Percentiles rank a stretch among this genome's conserved stretches.
These are phyloP conservation scores for Spicauda simplicius DNA, from an alignment of 2,888 invertebrate species.

Conservation along the genomic window DNA sequence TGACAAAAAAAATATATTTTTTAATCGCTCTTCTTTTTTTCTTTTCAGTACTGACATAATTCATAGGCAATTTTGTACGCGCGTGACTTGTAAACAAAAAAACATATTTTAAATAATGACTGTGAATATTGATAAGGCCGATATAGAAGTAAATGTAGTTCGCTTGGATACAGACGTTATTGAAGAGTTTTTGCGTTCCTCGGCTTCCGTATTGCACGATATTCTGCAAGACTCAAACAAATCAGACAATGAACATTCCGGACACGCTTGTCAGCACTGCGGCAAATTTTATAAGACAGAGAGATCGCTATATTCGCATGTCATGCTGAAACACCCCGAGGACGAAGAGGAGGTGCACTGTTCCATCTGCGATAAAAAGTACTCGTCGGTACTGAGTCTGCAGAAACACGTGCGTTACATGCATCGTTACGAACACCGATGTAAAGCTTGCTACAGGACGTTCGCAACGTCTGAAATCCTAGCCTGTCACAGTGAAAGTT, in stretches of 20 bases:
- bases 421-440: constrained; percentile 60
- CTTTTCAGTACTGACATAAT: constrained; percentile 42
- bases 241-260: constrained; percentile 40
- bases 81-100: background rate
- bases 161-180: constrained; percentile 54
- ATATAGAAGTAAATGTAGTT: constrained; percentile 50
- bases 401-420: constrained; percentile 67
- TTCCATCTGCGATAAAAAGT: constrained; percentile 59
- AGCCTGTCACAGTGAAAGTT: constrained; percentile 50
- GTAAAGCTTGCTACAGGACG: constrained; percentile 61
- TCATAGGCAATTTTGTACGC: background rate
- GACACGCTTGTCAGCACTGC: constrained; percentile 73
- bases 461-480: constrained; percentile 53
- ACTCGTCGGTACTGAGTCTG: constrained; percentile 63
- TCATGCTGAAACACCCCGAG: constrained; percentile 61
- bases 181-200: constrained; percentile 58
- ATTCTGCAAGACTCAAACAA: constrained; percentile 49
- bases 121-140: constrained; percentile 9
- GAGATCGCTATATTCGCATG: constrained; percentile 60
- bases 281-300: constrained; percentile 64
- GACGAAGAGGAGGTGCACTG: constrained; percentile 54
- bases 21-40: constrained; percentile 42
- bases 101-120: constrained; percentile 15
- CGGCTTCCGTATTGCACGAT: constrained; percentile 58
- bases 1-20: constrained; percentile 41